These are phyloP conservation scores for Drosophila pandora DNA, from an alignment of 1,140 invertebrate species.

Conservation along the genomic window DNA sequence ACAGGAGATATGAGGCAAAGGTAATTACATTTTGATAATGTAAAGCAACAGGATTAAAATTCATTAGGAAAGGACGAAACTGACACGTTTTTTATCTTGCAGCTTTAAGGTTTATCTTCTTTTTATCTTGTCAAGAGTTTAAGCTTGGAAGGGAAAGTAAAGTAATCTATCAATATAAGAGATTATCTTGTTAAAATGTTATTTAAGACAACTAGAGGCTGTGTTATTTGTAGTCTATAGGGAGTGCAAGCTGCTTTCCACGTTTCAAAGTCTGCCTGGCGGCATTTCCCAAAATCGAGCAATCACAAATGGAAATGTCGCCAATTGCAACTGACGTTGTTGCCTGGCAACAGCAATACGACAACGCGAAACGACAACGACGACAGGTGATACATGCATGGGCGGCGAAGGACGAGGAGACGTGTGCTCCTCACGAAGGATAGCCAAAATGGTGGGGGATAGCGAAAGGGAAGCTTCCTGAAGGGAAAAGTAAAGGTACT, in stretches of 20 bases:
- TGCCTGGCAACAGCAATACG: conserved; percentile 34
- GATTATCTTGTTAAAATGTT: too few species aligned
- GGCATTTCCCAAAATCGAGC: conserved; percentile 35
- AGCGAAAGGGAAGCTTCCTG: background rate
- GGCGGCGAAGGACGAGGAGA: background rate
- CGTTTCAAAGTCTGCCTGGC: background rate
- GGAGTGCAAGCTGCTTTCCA: background rate
- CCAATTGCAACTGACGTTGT: conserved; percentile 47
- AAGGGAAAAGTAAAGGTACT: background rate
- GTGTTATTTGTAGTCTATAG: background rate
- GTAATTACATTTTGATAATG: conserved; percentile 52
- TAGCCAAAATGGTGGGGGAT: background rate
- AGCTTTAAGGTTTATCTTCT: background rate
- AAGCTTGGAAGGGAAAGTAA: too few species aligned
- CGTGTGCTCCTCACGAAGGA: background rate
- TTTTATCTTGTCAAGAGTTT: too few species aligned
- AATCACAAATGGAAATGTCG: conserved; percentile 63
- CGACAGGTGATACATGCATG: conserved; percentile 15
- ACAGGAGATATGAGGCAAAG: conserved; percentile 8
- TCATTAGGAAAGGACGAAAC: background rate
- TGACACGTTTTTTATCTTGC: background rate
- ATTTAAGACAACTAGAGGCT: background rate
- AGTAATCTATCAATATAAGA: background rate
- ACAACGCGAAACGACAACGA: background rate
- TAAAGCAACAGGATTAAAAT: background rate